Base-by-base conservation (phyloP, 2,113 vertebrate genomes). In the Pterocles orientalis region DNA sequence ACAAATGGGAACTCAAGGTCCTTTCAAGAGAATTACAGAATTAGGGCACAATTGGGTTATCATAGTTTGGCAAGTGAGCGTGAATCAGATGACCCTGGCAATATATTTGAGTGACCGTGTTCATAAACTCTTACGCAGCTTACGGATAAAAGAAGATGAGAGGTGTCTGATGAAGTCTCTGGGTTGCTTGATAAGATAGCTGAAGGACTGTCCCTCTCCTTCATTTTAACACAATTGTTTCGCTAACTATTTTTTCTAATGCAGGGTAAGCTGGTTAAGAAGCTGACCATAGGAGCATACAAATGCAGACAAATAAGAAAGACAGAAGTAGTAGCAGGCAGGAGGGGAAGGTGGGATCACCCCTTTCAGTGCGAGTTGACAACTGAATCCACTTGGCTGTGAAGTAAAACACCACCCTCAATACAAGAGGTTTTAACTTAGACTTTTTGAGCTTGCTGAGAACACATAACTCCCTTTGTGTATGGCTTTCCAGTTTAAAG, bases 341-440 rank as follows among this genome's bases (percentile, higher is more conserved):
- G 66, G 71, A 73, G 28, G 7, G 31, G 18, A 82, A 69, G 8
- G 33, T 23, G 21, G 33, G 34, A 91, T 57, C 3, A 5, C 39
- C 48, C 26, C 48, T 78, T 78, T 41, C 56, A 83, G 31, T 1
- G 1, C n/a, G 17, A 57, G 16, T 14, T 3, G 65, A 88, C 50
- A 64, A 70, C 20, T 14, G 29, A 90, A 48, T 64, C 20, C 10
- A 5, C 66, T 53, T 2, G 0, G 31, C 75, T 61, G 70, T 19
- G 43, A 23, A 72, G n/a, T 51, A 68, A 66, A 91, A n/a, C 11
- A 77, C 5, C 33, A 72, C 6, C 39, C n/a, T 33, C 34, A 34
- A 64, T 10, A 79, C 43, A 85, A 68, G 41, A 57, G 66, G 79
- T 72, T 94, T 96, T 82, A 90, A 92, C 88, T 87, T 77, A 80